Percentiles rank a stretch among this genome's conserved stretches.
Conservation (phyloP, 2,797 vertebrate genomes). For the Takifugu rubripes region DNA sequence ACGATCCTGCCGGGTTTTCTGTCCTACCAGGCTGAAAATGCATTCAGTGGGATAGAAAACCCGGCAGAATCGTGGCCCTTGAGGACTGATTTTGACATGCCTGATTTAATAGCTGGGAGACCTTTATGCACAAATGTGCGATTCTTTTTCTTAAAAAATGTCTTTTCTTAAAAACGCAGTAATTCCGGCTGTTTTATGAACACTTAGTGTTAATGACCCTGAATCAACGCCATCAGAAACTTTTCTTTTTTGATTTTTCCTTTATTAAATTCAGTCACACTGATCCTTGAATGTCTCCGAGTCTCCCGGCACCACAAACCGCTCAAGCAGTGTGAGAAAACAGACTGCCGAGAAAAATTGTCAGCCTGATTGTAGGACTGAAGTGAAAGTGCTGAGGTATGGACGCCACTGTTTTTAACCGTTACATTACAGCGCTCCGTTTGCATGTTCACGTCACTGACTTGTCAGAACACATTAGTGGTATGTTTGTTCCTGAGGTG, state of each 20-base stretch:
- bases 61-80: too few relatives aligned
- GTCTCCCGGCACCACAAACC: too few relatives aligned
- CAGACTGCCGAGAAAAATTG: slow-evolving; percentile 12
- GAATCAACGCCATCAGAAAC: too few relatives aligned
- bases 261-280: background rate
- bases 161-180: background rate
- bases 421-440: slow-evolving; percentile 34
- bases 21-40: too few relatives aligned
- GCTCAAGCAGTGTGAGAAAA: background rate
- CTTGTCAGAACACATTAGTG: slow-evolving; percentile 62
- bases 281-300: slow-evolving; percentile 3
- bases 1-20: too few relatives aligned
- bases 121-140: too few relatives aligned
- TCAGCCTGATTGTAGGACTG: slow-evolving; percentile 19
- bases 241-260: background rate
- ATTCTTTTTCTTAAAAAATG: too few relatives aligned
- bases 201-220: background rate
- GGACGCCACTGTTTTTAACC: slow-evolving; percentile 36
- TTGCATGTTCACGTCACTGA: slow-evolving; percentile 54
- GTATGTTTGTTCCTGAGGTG: slow-evolving; percentile 43
- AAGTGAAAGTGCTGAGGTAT: slow-evolving; percentile 52
- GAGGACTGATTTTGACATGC: too few relatives aligned
- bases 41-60: too few relatives aligned
- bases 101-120: background rate
- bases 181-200: too few relatives aligned